These are phyloP conservation scores for Fundulus diaphanus DNA, from an alignment of 2,797 vertebrate genomes.

Conservation along the genomic window DNA sequence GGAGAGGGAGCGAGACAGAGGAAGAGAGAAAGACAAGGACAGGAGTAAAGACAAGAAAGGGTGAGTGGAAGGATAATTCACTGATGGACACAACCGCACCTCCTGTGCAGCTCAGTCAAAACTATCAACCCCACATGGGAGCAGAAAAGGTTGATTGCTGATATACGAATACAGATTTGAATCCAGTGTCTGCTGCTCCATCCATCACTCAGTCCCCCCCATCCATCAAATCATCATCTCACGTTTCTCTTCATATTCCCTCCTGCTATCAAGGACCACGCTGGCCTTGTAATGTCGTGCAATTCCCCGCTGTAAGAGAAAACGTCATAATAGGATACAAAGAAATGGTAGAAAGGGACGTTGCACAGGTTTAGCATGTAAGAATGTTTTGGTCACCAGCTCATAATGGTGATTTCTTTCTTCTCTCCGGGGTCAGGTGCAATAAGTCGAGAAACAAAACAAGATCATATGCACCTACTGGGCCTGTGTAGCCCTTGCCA, in stretches of 20 bases:
- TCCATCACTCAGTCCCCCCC: slow-evolving; percentile 60
- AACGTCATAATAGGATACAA: slow-evolving; percentile 42
- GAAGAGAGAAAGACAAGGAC: slow-evolving; percentile 69
- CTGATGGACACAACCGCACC: slow-evolving; percentile 17
- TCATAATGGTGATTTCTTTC: slow-evolving; percentile 54
- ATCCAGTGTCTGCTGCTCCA: slow-evolving; percentile 42
- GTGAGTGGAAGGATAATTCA: slow-evolving; percentile 75
- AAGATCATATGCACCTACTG: slow-evolving; percentile 58
- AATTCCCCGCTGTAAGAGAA: slow-evolving; percentile 59
- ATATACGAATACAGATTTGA: slow-evolving; percentile 43
- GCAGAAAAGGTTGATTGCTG: slow-evolving; percentile 28
- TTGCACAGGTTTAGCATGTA: slow-evolving; percentile 35
- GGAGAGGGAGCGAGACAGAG: slow-evolving; percentile 81
- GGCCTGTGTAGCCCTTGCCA: slow-evolving; percentile 30
- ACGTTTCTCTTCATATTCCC: slow-evolving; percentile 50
- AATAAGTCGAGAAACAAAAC: slow-evolving; percentile 70
- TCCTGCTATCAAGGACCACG: slow-evolving; percentile 39
- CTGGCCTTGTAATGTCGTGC: slow-evolving; percentile 54
- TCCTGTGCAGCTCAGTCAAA: slow-evolving; percentile 32
- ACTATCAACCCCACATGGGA: slow-evolving; percentile 17
- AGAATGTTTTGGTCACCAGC: slow-evolving; percentile 49
- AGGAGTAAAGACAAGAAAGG: slow-evolving; percentile 85
- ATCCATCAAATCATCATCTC: slow-evolving; percentile 56
- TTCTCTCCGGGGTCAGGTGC: slow-evolving; percentile 56
- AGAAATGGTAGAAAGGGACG: slow-evolving; percentile 32